These are phyloP conservation scores for Sycophila sp. DNA, from an alignment of 1,140 invertebrate species.

Conservation along the genomic window DNA sequence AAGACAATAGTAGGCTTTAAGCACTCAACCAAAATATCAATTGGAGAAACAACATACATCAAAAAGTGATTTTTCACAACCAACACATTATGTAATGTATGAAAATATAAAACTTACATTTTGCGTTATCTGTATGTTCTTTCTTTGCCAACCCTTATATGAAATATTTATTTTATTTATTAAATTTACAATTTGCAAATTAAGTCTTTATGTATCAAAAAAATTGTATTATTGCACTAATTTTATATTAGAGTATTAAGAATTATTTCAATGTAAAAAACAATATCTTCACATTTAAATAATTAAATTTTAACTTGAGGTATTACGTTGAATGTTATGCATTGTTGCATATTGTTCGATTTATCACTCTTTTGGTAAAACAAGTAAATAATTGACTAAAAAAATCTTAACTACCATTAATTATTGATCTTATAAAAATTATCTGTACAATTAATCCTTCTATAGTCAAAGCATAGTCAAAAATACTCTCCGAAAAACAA, in stretches of 20 bases:
- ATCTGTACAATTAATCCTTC: background rate
- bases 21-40: conserved; percentile 26
- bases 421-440: conserved; percentile 8
- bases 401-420: background rate
- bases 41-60: background rate
- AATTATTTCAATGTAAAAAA: background rate
- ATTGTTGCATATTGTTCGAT: too few species aligned
- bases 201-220: too few species aligned
- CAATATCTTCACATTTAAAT: background rate
- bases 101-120: conserved; percentile 25
- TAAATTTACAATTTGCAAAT: too few species aligned
- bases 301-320: conserved; percentile 16
- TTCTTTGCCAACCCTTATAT: conserved; percentile 18
- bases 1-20: conserved; percentile 36
- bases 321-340: conserved; percentile 7
- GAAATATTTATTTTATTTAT: too few species aligned
- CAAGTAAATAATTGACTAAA: conserved; percentile 8
- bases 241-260: background rate
- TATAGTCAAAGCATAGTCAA: conserved; percentile 9
- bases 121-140: conserved; percentile 12
- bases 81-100: conserved; percentile 28
- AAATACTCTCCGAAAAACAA: conserved; percentile 24
- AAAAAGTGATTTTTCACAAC: conserved; percentile 19
- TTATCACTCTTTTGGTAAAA: too few species aligned
- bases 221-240: background rate